Base-by-base conservation (phyloP, 2,797 vertebrate species). In the Microtus californicus region DNA sequence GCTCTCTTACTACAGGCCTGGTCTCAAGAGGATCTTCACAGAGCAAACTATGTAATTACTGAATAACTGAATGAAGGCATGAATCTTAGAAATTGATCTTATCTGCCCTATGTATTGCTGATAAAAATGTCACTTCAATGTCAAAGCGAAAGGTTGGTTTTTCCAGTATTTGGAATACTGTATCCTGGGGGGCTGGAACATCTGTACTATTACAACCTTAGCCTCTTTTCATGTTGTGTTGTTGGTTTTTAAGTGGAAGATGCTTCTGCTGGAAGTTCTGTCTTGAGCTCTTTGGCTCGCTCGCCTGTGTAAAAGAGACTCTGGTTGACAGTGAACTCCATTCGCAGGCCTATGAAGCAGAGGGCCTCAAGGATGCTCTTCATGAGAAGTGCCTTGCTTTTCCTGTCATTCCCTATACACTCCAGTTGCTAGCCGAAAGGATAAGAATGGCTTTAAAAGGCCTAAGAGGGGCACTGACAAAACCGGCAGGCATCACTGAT, bases 231-330 rank as follows among this genome's bases (percentile, higher is more conserved):
- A 51, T 48, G 54, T 40, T 27, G 3, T 2, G 10, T 63, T 48
- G 56, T 95, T 73, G 51, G 65, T 19, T 79, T 94, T 83, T 51
- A 59, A 91, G 59, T 73, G 69, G 34, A 51, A 90, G 82, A 37
- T 7, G 5, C 54, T 74, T 67, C 45, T 29, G 1, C 19, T 54
- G 56, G 45, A 69, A 34, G 40, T 25, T 87, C 15, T 51, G 71
- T 85, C 31, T n/a, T 90, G 23, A 61, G 2, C 27, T 37, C 23
- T 48, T 43, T 48, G 56, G 87, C 19, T 4, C 51, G 56, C 40
- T 65, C 21, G 21, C 85, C 54, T 51, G 12, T 56, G 74, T 71
- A 25, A 34, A 69, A 48, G 40, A 89, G 73, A 45, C 31, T 6
- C 48, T 4, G 11, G 71, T 15, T 29, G 80, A 85, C 27, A 40